A percentile compares a stretch with the other conserved stretches of the same genome.
These are phyloP conservation scores for Scleropages formosus DNA, from an alignment of 2,797 vertebrate species.

Conservation along the genomic window DNA sequence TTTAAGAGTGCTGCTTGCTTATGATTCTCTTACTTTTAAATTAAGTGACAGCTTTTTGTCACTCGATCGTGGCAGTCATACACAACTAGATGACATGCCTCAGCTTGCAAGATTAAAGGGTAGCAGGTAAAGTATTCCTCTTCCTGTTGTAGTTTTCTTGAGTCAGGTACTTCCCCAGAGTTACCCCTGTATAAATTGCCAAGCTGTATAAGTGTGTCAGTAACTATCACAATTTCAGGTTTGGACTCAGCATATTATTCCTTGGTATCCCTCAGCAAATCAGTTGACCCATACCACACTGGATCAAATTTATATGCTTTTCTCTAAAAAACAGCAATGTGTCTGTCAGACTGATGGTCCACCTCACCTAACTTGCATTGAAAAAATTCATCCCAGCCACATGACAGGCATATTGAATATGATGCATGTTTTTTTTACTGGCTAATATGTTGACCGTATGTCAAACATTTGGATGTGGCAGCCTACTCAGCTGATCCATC, in stretches of 20 bases:
- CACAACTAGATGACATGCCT: too few species aligned
- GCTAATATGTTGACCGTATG: conserved; percentile 49
- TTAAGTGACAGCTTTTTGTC: too few species aligned
- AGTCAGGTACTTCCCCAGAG: too few species aligned
- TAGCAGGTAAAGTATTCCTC: not conserved
- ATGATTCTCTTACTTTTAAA: too few species aligned
- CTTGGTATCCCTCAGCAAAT: too few species aligned
- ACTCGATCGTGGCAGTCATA: too few species aligned
- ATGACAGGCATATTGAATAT: conserved; percentile 48
- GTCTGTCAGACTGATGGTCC: conserved; percentile 29
- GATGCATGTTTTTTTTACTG: conserved; percentile 49
- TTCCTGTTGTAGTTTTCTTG: not conserved
- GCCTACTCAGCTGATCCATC: conserved; percentile 31
- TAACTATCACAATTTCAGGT: too few species aligned
- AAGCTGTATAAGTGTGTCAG: too few species aligned
- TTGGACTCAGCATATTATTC: too few species aligned
- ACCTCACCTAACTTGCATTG: conserved; percentile 28
- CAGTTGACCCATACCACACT: conserved; percentile 41
- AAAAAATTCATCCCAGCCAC: conserved; percentile 51
- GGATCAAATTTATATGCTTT: conserved; percentile 38
- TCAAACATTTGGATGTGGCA: conserved; percentile 37
- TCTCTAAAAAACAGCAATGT: conserved; percentile 39
- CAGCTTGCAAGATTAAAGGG: too few species aligned
- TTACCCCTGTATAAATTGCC: too few species aligned
- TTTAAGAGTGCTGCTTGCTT: too few species aligned